A percentile compares a stretch with the other conserved stretches of the same genome.
Evolutionary conservation across 2,888 invertebrate genomes (phyloP).

Genomic region (Zaprionus lineosus): DNA sequence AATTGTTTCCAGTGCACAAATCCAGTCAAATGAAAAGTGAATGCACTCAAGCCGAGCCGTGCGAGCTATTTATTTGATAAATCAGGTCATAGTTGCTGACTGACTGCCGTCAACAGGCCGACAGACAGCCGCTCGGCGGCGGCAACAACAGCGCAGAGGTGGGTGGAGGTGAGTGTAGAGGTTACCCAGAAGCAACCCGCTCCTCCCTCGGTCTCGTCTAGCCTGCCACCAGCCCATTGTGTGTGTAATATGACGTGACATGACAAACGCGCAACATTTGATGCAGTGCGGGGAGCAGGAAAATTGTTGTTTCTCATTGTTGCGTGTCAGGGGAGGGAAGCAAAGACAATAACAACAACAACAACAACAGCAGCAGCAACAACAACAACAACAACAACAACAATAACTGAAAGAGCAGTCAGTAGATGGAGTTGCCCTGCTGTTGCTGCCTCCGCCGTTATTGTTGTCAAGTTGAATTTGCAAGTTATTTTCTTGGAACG

Average conservation of each 20-base stretch:
- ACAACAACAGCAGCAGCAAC: neutral
- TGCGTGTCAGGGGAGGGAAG: conserved; percentile 52
- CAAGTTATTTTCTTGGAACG: conserved; percentile 36
- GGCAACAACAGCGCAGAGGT: neutral
- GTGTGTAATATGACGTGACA: conserved; percentile 73
- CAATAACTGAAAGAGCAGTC: conserved; percentile 3
- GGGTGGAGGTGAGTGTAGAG: conserved; percentile 3
- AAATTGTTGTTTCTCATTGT: conserved; percentile 40
- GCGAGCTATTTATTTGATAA: conserved; percentile 73
- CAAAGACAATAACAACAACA: neutral
- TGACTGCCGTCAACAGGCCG: conserved; percentile 38
- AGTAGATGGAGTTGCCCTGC: conserved; percentile 27
- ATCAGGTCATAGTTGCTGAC: conserved; percentile 73
- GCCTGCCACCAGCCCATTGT: conserved; percentile 45
- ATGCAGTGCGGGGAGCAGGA: conserved; percentile 8
- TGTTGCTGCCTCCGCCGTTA: conserved; percentile 27
- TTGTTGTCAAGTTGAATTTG: conserved; percentile 47
- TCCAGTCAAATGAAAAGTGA: conserved; percentile 62
- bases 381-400: neutral
- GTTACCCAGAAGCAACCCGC: neutral
- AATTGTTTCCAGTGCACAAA: conserved; percentile 44
- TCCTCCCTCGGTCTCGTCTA: conserved; percentile 9
- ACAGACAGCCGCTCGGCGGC: conserved; percentile 9
- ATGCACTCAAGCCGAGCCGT: conserved; percentile 61
- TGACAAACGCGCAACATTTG: conserved; percentile 51